Percentiles rank a stretch among this genome's conserved stretches.
Evolutionary conservation across 2,113 vertebrate species (phyloP).

Genomic region (Tragelaphus buxtoni): DNA sequence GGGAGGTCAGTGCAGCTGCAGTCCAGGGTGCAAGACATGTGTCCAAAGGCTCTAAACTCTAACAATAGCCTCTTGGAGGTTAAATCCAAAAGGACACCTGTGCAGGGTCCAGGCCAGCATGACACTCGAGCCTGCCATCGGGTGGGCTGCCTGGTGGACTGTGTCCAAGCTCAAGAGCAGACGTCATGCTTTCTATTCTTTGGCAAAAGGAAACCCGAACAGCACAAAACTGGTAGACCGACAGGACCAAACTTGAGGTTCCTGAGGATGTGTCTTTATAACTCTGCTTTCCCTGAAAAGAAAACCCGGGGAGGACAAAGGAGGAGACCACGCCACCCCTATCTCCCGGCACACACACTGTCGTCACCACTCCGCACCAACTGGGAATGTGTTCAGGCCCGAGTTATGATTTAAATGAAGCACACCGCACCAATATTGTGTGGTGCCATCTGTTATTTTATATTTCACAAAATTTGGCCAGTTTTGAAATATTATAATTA

Average conservation of each 20-base stretch:
- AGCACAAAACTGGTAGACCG: too few species aligned
- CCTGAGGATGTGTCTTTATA: background rate
- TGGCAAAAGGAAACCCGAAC: background rate
- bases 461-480: conserved; percentile 82
- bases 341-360: background rate
- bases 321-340: background rate
- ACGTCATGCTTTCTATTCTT: background rate
- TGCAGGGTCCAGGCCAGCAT: background rate
- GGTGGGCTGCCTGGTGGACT: background rate
- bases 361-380: conserved; percentile 13
- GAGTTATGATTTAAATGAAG: conserved; percentile 71
- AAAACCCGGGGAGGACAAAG: background rate
- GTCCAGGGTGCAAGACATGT: background rate
- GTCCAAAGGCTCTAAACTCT: background rate
- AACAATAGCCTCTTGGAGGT: background rate
- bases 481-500: conserved; percentile 81
- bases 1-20: fast-evolving
- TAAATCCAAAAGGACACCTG: background rate
- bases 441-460: conserved; percentile 85
- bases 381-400: conserved; percentile 50
- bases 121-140: background rate
- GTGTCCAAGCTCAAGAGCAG: background rate
- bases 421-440: conserved; percentile 82
- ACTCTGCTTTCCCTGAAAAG: background rate
- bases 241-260: background rate